phyloP scores from a whole-genome alignment of 1,140 invertebrate genomes.

The Asbolus verrucosus region DNA sequence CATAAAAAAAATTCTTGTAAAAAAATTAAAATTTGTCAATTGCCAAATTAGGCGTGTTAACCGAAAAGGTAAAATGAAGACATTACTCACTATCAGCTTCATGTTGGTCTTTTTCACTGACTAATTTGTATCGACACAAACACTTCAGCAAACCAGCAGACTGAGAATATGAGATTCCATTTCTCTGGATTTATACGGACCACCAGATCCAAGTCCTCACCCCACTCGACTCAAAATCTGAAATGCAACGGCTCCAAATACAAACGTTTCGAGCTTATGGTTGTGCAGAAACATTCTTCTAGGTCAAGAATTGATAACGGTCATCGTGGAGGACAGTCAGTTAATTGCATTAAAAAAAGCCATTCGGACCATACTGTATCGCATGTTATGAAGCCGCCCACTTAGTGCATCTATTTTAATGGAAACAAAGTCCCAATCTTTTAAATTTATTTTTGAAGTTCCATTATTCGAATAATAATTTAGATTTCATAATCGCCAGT shows the following conservation, averaged over 20 bases:
- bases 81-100: slow-evolving; percentile 21
- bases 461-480: no score
- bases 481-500: no score
- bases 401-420: no score
- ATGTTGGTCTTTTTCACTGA: slow-evolving; percentile 14
- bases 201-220: slow-evolving; percentile 18
- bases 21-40: slow-evolving; percentile 10
- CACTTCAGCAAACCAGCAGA: slow-evolving; percentile 35
- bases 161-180: slow-evolving; percentile 43
- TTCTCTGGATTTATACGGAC: slow-evolving; percentile 39
- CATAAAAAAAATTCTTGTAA: slow-evolving; percentile 19
- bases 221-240: slow-evolving; percentile 36
- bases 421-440: no score
- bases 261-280: no score
- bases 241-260: slow-evolving; percentile 11
- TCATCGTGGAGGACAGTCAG: no score
- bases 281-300: neutral
- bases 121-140: slow-evolving; percentile 35
- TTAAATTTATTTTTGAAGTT: no score
- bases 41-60: neutral
- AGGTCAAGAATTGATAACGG: slow-evolving; percentile 8
- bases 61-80: no score
- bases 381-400: neutral
- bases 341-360: no score
- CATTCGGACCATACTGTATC: no score